Evolutionary conservation across 1,140 invertebrate genomes (phyloP).

Genomic region (Brachionus rotundiformis): DNA sequence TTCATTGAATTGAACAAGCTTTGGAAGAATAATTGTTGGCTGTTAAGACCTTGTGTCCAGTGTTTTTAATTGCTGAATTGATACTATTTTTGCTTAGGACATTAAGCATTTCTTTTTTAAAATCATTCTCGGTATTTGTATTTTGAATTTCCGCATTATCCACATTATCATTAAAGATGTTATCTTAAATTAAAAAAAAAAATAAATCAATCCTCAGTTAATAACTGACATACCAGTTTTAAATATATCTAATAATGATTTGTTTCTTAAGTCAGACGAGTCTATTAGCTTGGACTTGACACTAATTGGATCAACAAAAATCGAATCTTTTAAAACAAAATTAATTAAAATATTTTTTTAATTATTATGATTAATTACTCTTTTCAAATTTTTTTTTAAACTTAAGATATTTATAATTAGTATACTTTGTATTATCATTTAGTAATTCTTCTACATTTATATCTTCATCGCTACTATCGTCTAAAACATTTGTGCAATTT

Average conservation of each 20-base stretch:
- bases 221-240: neutral
- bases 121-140: neutral
- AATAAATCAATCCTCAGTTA: too few species aligned
- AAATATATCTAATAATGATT: neutral
- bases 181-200: too few species aligned
- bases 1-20: conserved; percentile 4
- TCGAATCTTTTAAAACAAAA: neutral
- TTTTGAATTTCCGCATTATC: too few species aligned
- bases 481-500: neutral
- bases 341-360: neutral
- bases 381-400: neutral
- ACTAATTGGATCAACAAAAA: neutral
- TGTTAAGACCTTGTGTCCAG: neutral
- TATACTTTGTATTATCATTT: neutral
- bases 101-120: neutral
- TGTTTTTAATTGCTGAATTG: neutral
- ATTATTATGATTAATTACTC: neutral
- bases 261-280: neutral
- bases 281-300: neutral
- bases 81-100: neutral
- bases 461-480: conserved; percentile 27
- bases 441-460: neutral
- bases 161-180: too few species aligned
- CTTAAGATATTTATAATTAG: neutral
- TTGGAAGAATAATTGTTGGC: neutral